phyloP scores from a whole-genome alignment of 2,888 invertebrate species.

The Ephialtes manifestator region DNA sequence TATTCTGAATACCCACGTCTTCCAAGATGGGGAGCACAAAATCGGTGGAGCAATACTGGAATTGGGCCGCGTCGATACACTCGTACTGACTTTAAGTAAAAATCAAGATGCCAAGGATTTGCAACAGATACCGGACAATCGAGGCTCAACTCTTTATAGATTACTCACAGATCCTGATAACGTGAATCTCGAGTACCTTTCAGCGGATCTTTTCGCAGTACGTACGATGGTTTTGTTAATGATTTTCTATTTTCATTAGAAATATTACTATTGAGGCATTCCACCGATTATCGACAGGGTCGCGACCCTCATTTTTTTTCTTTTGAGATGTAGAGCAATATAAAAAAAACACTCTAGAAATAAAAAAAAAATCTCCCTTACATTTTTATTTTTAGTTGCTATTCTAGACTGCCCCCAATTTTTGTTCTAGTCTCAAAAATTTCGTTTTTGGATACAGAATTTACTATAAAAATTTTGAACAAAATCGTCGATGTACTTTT shows the following conservation, averaged over 20 bases:
- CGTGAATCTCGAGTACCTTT: constrained; percentile 88
- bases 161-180: constrained; percentile 88
- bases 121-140: constrained; percentile 87
- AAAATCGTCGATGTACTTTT: too few relatives aligned
- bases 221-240: constrained; percentile 66
- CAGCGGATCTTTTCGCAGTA: constrained; percentile 88
- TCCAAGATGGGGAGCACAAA: constrained; percentile 86
- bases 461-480: too few relatives aligned
- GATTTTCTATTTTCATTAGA: not conserved
- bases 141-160: constrained; percentile 88
- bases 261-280: too few relatives aligned
- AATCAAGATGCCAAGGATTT: constrained; percentile 86
- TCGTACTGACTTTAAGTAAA: constrained; percentile 86
- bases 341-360: too few relatives aligned
- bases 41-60: constrained; percentile 87
- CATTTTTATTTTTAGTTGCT: too few relatives aligned
- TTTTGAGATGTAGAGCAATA: too few relatives aligned
- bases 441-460: too few relatives aligned
- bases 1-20: constrained; percentile 87
- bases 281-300: too few relatives aligned
- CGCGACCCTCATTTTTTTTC: too few relatives aligned
- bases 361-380: too few relatives aligned
- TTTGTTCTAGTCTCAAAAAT: too few relatives aligned
- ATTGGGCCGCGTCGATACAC: constrained; percentile 88
- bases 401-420: too few relatives aligned